Evolutionary conservation across 2,888 invertebrate species (phyloP), one percentile per base, ranked within the genome.

Genomic region (Cepaea hortensis): DNA sequence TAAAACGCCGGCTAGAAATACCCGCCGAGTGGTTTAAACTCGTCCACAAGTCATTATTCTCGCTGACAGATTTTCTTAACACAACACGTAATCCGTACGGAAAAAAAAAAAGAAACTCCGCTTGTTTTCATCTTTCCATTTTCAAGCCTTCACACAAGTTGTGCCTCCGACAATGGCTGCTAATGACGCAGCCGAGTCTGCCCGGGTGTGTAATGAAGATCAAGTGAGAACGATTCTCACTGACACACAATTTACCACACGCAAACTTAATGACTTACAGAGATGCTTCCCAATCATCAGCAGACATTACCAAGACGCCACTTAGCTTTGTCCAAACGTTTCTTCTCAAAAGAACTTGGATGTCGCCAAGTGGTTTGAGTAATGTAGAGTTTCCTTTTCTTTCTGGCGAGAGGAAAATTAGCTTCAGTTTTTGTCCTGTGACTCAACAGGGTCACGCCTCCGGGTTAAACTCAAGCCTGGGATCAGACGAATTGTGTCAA

Each of bases 11-110:
- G 13, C 11, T 62, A 79, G 35, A 50, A 55, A 50, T 9, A 15
- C 35, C 15, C 62, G 79, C 3, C 35, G 62, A 79, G 79, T 62
- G 46, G 79, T 79, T 79, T 79, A 62, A 79, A 79, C 62, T 62
- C 46, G 4, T 18, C 5, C 79, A 61, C 9, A 18, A 35, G 35
- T 18, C 35, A 79, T 79, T 79, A 18, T 79, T 62, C 35, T 35
- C 62, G 1, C 79, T 6, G 62, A 20, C 23, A 79, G 11, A 18
- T 23, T 23, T 79, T 35, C 2, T 18, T 11, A 79, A 79, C 35
- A 79, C 23, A 79, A 79, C n/a, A 55, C 76, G 23, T 23, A 79
- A 48, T 5, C 79, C 46, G 13, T 13, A 3, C 13, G 4, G 6
- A 3, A 73, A 7, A 73, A 75, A 20, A 75, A 75, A 75, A 62